Evolutionary conservation across 2,888 invertebrate genomes (phyloP), one percentile per base, ranked within the genome.

Genomic region (Leptinotarsa tumamoca): DNA sequence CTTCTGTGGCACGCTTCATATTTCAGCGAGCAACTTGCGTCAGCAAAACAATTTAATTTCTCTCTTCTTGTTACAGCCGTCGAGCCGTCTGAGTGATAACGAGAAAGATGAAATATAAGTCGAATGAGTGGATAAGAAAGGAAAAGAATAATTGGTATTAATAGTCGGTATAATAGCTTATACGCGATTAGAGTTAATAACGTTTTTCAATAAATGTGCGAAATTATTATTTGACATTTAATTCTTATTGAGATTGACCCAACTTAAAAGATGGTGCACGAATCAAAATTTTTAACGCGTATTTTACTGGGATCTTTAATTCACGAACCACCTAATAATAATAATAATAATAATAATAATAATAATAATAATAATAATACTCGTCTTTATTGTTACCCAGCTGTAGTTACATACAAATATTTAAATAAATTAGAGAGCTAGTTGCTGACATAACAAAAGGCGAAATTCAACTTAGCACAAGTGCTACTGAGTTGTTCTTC

Each of bases 31-130:
- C 63, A 63, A 63, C 52, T 73, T 61, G 69, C 43, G 51, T 67
- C 56, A 52, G 68, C 52, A 76, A 76, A 74, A 71, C 73, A 78
- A 79, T 78, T 78, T 79, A 76, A 80, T 78, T 78, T 78, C 68
- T 72, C 63, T 78, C 77, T 63, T 68, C 74, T 86, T 87, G 86
- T 88, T 87, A 49, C 43, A 43, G 43, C 63, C 63, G 63, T 63
- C 63, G 43, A n/a, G 63, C 43, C 14, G 43, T 63, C 43, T 63
- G n/a, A 63, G 63, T 63, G 63, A 63, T 63, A 63, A 63, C 63
- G 63, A 63, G 63, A 63, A 63, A 63, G 63, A 63, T 63, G 63
- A 63, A 43, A 63, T 63, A 63, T 33, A 63, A 63, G 17, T 63
- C 63, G 27, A 13, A 43, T 63, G 63, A 63, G 63, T 63, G 33